These are phyloP conservation scores for Malurus splendens DNA, from an alignment of 2,797 vertebrate species.

Conservation along the genomic window DNA sequence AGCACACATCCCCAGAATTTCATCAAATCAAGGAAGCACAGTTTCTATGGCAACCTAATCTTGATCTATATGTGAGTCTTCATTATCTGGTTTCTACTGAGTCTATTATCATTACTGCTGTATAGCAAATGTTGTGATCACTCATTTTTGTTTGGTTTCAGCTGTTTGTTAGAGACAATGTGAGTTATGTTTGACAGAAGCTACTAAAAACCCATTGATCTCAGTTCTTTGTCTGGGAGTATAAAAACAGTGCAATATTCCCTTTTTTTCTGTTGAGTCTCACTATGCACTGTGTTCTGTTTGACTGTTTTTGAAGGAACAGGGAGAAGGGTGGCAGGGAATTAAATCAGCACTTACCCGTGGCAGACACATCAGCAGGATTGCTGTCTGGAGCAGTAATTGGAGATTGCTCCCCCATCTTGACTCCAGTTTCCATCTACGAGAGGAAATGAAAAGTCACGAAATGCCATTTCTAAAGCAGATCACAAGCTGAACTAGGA, in stretches of 20 bases:
- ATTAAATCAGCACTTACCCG: slow-evolving; percentile 69
- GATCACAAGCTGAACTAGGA: slow-evolving; percentile 32
- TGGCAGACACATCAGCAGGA: slow-evolving; percentile 47
- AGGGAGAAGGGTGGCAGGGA: not conserved
- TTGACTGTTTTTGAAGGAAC: not conserved
- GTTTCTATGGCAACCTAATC: slow-evolving; percentile 60
- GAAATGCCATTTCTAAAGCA: slow-evolving; percentile 40
- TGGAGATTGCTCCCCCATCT: slow-evolving; percentile 60
- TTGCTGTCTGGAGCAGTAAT: slow-evolving; percentile 55
- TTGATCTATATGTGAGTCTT: slow-evolving; percentile 48
- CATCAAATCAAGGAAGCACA: slow-evolving; percentile 31
- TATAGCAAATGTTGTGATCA: slow-evolving; percentile 29
- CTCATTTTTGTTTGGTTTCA: slow-evolving; percentile 40
- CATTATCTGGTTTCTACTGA: slow-evolving; percentile 54
- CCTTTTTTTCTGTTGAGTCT: slow-evolving; percentile 5
- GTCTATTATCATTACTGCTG: slow-evolving; percentile 25
- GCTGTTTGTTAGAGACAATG: slow-evolving; percentile 29
- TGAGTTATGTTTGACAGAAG: slow-evolving; percentile 18
- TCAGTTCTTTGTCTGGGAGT: slow-evolving; percentile 17
- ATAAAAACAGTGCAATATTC: not conserved
- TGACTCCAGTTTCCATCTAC: slow-evolving; percentile 67
- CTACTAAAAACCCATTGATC: slow-evolving; percentile 23
- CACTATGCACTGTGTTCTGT: not conserved
- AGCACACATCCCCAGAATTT: slow-evolving; percentile 5
- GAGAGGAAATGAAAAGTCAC: slow-evolving; percentile 44